Evolutionary conservation across 2,888 invertebrate genomes (phyloP), one percentile per base, ranked within the genome.

Genomic region (Willowsia nigromaculata): DNA sequence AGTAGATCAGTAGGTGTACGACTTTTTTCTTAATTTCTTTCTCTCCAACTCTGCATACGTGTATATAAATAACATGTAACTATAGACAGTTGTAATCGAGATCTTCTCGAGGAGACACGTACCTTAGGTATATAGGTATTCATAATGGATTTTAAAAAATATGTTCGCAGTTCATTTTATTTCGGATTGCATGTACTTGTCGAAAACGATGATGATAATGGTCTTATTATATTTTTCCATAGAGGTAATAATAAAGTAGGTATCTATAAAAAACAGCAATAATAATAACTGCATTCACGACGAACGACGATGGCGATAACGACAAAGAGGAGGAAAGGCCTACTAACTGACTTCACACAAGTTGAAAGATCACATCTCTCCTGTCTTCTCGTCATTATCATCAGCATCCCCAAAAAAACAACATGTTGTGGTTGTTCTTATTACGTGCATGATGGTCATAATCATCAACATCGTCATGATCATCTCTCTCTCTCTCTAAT

Each of bases 291-390:
- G 62, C 30, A 62, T n/a, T 62, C 62, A 62, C 62, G 59, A 59
- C 59, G 11, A n/a, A 33, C n/a, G 50, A 37, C 43, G 68, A 71
- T 71, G 37, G 40, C 33, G 76, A 53, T 76, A 76, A 76, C 76
- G 76, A 71, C 53, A 84, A 50, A 43, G 47, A 74, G 59, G 50
- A 87, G 50, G 56, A 56, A 68, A 78, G 65, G 71, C 80, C 71
- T 74, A 56, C 82, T 71, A 50, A 83, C 83, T 82, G 82, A 81
- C 87, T 87, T 87, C 47, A n/a, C n/a, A n/a, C n/a, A 82, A 82
- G 78, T 82, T 82, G 71, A 87, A 81, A 87, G 87, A 87, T 87
- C 87, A 87, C 87, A 87, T 81, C 82, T 71, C 65, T 22, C 59
- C 53, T 81, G 59, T 40, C 62, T 37, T 76, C 56, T 68, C n/a